phyloP scores from a whole-genome alignment of 2,888 invertebrate species.

The Branchinecta sandiegonensis region DNA sequence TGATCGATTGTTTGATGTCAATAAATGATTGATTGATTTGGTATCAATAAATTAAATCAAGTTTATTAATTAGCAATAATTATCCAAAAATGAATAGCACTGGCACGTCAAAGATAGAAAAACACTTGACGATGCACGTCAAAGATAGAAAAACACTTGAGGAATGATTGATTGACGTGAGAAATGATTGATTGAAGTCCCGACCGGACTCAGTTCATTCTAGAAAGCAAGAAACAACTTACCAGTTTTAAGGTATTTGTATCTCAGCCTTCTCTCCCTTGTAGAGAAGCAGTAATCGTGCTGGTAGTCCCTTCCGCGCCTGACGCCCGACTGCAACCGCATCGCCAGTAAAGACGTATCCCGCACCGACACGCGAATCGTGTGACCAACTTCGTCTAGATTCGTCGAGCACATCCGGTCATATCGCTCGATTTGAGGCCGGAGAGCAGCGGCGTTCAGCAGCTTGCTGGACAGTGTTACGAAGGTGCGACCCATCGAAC shows the following conservation, averaged over 20 bases:
- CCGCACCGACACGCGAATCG: neutral
- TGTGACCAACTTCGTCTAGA: conserved; percentile 4
- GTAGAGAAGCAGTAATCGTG: conserved; percentile 6
- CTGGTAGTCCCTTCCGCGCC: conserved; percentile 12
- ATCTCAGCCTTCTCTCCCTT: neutral
- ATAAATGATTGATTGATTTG: no score
- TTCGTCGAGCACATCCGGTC: conserved; percentile 1
- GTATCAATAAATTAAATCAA: no score
- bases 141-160: no score
- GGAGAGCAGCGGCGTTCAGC: neutral
- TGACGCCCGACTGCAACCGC: conserved; percentile 11
- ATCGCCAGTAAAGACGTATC: neutral
- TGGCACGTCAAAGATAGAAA: no score
- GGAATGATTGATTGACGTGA: no score
- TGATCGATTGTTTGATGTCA: no score
- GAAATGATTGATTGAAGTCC: no score
- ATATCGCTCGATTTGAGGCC: conserved; percentile 15
- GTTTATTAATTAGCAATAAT: no score
- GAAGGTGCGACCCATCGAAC: conserved; percentile 7
- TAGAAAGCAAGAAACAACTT: neutral
- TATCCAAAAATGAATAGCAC: no score
- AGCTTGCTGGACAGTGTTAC: neutral
- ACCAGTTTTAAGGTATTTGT: conserved; percentile 6
- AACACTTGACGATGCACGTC: no score
- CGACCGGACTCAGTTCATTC: no score